Base-by-base conservation (phyloP, 2,888 invertebrate genomes). In the Drosophila infuscata region DNA sequence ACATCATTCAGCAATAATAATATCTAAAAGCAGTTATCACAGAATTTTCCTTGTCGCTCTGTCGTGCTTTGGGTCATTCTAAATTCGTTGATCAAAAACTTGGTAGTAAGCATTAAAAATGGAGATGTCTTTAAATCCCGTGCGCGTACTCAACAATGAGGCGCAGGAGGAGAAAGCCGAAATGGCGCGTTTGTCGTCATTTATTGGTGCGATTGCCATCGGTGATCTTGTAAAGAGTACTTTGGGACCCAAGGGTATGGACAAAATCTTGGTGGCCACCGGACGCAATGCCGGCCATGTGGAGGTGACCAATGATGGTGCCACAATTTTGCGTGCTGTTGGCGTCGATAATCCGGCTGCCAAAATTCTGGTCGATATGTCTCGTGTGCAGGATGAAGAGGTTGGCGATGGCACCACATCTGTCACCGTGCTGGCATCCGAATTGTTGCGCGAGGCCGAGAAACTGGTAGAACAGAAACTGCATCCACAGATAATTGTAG, bases 341-440 rank as follows among this genome's bases (percentile, higher is more conserved):
- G 99, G 99, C 63, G 97, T 99, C 25, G 99, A 99, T 92, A 99
- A 99, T 94, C 99, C 99, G 30, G 99, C 99, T 36, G 99, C 99
- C 0, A 99, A 99, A 94, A 98, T 99, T 90, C 94, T 99, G 58
- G 99, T 99, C n/a, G 98, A 99, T 84, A 99, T 99, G 96, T 97
- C 99, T 15, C 97, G 97, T 93, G 98, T 98, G 4, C 99, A 99
- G 93, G 99, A 99, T 94, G 98, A 98, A 92, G 99, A 99, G 95
- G 99, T 99, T 70, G 99, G 99, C 52, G 99, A 99, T 95, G 99
- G 99, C 17, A 99, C 99, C n/a, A 99, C 99, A 48, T 99, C 99
- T 0, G 99, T 99, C 0, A 98, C 99, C 62, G 99, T 94, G 91
- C 70, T 92, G 94, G 99, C 99, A 82, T 96, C 99, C 60, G 99